These are phyloP conservation scores for Gadopsis bispinosus DNA, from an alignment of 2,797 vertebrate species.

Conservation along the genomic window DNA sequence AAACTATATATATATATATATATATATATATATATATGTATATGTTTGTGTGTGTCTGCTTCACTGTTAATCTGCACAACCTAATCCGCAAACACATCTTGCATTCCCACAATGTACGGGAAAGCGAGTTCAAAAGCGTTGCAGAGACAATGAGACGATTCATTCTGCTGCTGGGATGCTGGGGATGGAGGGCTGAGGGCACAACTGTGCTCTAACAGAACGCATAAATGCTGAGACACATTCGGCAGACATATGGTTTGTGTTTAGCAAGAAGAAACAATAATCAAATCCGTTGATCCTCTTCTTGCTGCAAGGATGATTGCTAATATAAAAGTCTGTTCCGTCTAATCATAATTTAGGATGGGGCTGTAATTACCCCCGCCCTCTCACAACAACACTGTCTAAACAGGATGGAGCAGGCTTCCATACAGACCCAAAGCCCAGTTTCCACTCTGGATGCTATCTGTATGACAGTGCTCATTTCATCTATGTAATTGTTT, in stretches of 20 bases:
- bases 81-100: constrained; percentile 72
- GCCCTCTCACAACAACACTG: constrained; percentile 69
- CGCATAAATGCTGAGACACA: constrained; percentile 81
- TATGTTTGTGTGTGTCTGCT: constrained; percentile 4
- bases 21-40: constrained; percentile 15
- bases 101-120: constrained; percentile 71
- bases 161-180: constrained; percentile 77
- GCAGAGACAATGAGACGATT: constrained; percentile 85
- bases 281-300: constrained; percentile 85
- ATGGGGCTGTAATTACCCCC: constrained; percentile 80
- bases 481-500: constrained; percentile 57
- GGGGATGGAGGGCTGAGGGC: constrained; percentile 75
- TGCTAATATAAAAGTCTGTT: constrained; percentile 86
- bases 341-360: constrained; percentile 85
- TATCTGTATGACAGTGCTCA: constrained; percentile 45
- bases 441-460: constrained; percentile 58
- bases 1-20: constrained; percentile 35
- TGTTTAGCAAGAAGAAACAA: constrained; percentile 84
- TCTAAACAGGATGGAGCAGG: constrained; percentile 69
- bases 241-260: constrained; percentile 85
- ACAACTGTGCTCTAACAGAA: constrained; percentile 75
- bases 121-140: constrained; percentile 79
- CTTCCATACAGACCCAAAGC: constrained; percentile 45
- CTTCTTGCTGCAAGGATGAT: constrained; percentile 82
- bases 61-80: constrained; percentile 56